Evolutionary conservation across 2,888 invertebrate genomes (phyloP).

Genomic region (Conops quadrifasciatus): DNA sequence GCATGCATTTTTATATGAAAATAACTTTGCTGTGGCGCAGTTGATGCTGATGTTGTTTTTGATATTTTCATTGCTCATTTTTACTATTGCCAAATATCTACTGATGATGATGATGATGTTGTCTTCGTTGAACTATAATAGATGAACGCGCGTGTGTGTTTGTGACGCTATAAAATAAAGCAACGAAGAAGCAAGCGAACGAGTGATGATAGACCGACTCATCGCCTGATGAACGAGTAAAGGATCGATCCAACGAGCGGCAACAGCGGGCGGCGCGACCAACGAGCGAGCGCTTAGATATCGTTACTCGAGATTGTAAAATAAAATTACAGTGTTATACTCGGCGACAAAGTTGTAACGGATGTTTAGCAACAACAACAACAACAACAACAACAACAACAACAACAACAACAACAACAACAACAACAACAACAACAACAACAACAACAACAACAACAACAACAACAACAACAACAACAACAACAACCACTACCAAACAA

Average conservation of each 20-base stretch:
- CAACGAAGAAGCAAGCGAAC: neutral
- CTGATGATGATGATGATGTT: neutral
- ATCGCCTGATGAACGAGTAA: no score
- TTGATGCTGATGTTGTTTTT: neutral
- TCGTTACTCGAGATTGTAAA: conserved; percentile 35
- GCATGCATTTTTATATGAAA: neutral
- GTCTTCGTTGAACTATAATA: neutral
- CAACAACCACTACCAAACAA: no score
- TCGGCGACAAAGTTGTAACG: conserved; percentile 56
- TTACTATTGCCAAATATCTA: no score
- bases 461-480: no score
- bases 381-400: no score
- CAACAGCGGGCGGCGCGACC: neutral
- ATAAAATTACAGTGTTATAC: conserved; percentile 57
- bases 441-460: no score
- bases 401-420: no score
- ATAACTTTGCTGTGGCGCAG: neutral
- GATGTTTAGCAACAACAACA: neutral
- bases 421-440: no score
- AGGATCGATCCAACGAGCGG: neutral
- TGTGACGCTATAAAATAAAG: neutral
- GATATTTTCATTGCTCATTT: neutral
- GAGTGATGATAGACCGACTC: neutral
- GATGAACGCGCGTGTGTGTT: neutral
- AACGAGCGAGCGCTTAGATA: neutral